Conservation (phyloP, 2,113 vertebrate genomes). For the Microtus richardsoni region DNA sequence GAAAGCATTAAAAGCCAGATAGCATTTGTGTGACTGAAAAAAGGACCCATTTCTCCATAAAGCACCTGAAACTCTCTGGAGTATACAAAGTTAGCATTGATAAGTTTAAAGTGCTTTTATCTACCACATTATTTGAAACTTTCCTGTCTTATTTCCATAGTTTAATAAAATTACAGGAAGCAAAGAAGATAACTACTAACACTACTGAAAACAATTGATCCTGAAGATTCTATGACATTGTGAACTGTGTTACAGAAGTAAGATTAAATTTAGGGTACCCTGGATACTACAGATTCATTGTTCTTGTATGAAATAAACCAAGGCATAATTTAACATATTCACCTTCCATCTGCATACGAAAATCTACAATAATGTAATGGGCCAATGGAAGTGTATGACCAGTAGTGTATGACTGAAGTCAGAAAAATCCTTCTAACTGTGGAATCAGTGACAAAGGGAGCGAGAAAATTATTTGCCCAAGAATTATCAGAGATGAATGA, state of each 20-base stretch:
- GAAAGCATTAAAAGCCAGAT: slow-evolving; percentile 57
- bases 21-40: slow-evolving; percentile 37
- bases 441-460: background rate
- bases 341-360: background rate
- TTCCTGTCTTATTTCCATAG: background rate
- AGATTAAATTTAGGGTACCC: background rate
- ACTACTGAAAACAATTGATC: slow-evolving; percentile 18
- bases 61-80: slow-evolving; percentile 18
- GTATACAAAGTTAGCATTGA: slow-evolving; percentile 12
- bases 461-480: slow-evolving; percentile 29
- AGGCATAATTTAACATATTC: background rate
- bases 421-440: background rate
- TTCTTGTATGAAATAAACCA: background rate
- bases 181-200: slow-evolving; percentile 10
- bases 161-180: background rate
- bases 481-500: background rate
- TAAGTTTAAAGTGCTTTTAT: slow-evolving; percentile 36
- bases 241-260: background rate
- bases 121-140: background rate
- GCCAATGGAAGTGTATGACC: background rate
- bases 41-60: slow-evolving; percentile 29
- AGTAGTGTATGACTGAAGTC: slow-evolving; percentile 34
- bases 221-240: background rate
- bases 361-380: background rate
- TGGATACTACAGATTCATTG: background rate